These are phyloP conservation scores for Helobdella robusta DNA, from an alignment of 2,888 invertebrate genomes.

Conservation along the genomic window DNA sequence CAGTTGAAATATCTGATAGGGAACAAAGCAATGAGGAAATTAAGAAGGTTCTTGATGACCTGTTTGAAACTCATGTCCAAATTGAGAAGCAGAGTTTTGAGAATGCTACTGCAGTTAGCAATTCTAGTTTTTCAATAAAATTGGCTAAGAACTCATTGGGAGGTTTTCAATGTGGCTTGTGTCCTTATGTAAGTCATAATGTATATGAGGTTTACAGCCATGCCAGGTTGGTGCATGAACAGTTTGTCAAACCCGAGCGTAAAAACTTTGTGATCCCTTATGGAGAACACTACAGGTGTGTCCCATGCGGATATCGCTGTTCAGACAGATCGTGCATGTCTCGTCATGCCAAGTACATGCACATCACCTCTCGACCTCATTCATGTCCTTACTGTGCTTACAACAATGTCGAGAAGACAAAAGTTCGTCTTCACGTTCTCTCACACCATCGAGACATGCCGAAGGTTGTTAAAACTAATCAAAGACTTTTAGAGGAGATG, in stretches of 20 bases:
- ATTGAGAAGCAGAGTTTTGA: not conserved
- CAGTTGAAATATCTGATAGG: slow-evolving; percentile 7
- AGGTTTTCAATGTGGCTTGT: not conserved
- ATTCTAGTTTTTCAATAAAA: not conserved
- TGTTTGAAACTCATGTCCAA: slow-evolving; percentile 19
- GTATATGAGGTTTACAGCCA: not conserved
- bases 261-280: not conserved
- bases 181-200: not conserved
- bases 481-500: slow-evolving; percentile 23
- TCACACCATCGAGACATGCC: slow-evolving; percentile 19
- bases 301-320: slow-evolving; percentile 30
- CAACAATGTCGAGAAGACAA: slow-evolving; percentile 34
- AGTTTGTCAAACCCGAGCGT: not conserved
- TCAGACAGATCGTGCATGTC: slow-evolving; percentile 32
- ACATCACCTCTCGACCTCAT: slow-evolving; percentile 31
- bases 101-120: not conserved
- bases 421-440: slow-evolving; percentile 27
- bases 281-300: slow-evolving; percentile 27
- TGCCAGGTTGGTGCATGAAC: not conserved
- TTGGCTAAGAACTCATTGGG: not conserved
- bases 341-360: slow-evolving; percentile 34
- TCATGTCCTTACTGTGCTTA: slow-evolving; percentile 32
- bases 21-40: slow-evolving; percentile 5
- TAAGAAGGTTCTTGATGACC: not conserved
- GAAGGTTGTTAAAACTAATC: slow-evolving; percentile 18